These are phyloP conservation scores for Daphoenositta chrysoptera DNA, from an alignment of 2,113 vertebrate species.

Conservation along the genomic window DNA sequence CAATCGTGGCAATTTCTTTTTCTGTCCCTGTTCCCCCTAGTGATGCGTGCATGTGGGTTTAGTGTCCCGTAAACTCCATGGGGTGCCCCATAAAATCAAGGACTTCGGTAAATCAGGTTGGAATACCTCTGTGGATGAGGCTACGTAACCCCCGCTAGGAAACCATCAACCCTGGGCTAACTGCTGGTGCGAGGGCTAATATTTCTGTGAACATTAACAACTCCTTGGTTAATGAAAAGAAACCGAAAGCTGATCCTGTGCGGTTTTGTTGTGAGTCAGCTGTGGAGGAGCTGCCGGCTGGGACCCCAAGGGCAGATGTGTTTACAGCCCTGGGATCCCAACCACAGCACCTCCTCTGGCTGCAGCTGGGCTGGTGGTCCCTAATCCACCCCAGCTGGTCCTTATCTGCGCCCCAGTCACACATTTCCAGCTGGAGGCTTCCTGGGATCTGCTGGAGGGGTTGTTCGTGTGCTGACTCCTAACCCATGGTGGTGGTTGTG, in stretches of 20 bases:
- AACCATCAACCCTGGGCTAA: neutral
- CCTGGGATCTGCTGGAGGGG: neutral
- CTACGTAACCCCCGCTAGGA: neutral
- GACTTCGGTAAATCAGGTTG: neutral
- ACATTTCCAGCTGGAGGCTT: neutral
- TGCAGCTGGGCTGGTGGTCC: neutral
- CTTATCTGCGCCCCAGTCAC: neutral
- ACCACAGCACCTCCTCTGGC: neutral
- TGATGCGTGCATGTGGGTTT: neutral
- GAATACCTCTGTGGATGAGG: neutral
- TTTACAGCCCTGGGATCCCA: neutral
- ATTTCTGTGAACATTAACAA: neutral
- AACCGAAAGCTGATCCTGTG: neutral
- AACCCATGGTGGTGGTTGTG: accelerated
- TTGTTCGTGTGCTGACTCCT: neutral
- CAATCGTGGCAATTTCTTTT: neutral
- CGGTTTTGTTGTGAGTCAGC: neutral
- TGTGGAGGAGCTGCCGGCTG: neutral
- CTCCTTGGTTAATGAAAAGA: neutral
- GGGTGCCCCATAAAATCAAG: neutral
- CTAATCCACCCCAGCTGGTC: neutral
- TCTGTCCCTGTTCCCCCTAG: neutral
- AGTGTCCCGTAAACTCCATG: neutral
- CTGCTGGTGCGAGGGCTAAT: neutral
- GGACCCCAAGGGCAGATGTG: neutral